Conservation (phyloP, 2,888 invertebrate species). For the Lobophora halterata region DNA sequence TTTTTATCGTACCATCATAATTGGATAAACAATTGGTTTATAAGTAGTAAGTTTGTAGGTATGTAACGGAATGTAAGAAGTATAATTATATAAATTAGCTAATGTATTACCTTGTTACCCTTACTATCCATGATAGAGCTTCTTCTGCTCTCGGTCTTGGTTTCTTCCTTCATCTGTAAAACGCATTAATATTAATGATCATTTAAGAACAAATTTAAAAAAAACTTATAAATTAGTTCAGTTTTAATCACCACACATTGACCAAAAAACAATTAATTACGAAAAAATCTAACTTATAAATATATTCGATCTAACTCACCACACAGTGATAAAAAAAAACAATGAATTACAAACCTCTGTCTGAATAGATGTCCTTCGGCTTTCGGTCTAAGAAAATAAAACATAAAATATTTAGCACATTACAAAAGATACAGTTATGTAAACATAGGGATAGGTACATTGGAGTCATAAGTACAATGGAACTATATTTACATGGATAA, state of each 20-base stretch:
- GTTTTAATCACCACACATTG: background rate
- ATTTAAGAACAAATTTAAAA: background rate
- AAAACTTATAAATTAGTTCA: background rate
- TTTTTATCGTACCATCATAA: too few relatives aligned
- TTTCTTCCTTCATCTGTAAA: constrained; percentile 22
- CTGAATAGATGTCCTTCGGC: constrained; percentile 65
- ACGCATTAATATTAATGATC: constrained; percentile 2
- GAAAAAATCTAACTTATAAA: background rate
- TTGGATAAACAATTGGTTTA: too few relatives aligned
- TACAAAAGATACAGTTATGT: constrained; percentile 11
- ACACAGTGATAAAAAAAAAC: too few relatives aligned
- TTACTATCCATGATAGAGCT: constrained; percentile 69
- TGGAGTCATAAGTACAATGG: background rate
- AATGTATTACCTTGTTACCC: constrained; percentile 56
- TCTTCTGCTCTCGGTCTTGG: constrained; percentile 49
- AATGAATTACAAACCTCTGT: constrained; percentile 64
- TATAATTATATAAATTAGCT: constrained; percentile 1
- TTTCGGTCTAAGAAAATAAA: constrained; percentile 54
- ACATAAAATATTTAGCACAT: constrained; percentile 46
- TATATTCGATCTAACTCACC: background rate
- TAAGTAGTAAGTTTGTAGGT: too few relatives aligned
- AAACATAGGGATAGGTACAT: constrained; percentile 1
- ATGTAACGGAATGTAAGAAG: background rate
- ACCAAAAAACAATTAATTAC: background rate
- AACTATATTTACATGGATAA: constrained; percentile 9